phyloP scores from a whole-genome alignment of 2,888 invertebrate species.

The Papilio elwesi region DNA sequence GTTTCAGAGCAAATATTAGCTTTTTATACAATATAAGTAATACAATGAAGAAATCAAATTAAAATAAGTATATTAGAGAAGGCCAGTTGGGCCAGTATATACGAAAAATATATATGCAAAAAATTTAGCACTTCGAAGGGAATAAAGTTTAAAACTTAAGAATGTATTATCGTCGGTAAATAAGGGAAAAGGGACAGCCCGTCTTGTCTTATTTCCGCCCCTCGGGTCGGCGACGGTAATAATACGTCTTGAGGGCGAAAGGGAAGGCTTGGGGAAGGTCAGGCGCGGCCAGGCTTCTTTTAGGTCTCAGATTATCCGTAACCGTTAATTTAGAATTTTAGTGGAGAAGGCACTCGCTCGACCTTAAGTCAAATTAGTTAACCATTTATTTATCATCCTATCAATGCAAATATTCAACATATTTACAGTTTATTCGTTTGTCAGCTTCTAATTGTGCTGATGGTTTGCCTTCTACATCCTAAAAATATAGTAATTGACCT shows the following conservation, averaged over 20 bases:
- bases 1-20: too few species aligned
- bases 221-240: constrained; percentile 27
- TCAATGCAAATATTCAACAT: too few species aligned
- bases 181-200: not conserved
- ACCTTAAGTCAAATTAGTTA: not conserved
- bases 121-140: not conserved
- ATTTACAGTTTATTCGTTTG: too few species aligned
- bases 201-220: constrained; percentile 36
- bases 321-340: not conserved
- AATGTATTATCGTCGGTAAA: not conserved
- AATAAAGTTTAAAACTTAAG: not conserved
- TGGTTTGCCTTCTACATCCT: not conserved
- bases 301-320: not conserved
- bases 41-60: too few species aligned
- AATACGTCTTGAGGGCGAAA: constrained; percentile 46
- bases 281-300: constrained; percentile 43
- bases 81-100: too few species aligned
- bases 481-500: not conserved
- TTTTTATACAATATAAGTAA: too few species aligned
- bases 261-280: constrained; percentile 50
- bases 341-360: not conserved
- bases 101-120: too few species aligned
- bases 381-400: too few species aligned
- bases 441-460: not conserved
- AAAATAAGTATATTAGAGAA: too few species aligned